Evolutionary conservation across 2,797 vertebrate genomes (phyloP), one percentile per base, ranked within the genome.

Genomic region (Myoxocephalus aenaeus): DNA sequence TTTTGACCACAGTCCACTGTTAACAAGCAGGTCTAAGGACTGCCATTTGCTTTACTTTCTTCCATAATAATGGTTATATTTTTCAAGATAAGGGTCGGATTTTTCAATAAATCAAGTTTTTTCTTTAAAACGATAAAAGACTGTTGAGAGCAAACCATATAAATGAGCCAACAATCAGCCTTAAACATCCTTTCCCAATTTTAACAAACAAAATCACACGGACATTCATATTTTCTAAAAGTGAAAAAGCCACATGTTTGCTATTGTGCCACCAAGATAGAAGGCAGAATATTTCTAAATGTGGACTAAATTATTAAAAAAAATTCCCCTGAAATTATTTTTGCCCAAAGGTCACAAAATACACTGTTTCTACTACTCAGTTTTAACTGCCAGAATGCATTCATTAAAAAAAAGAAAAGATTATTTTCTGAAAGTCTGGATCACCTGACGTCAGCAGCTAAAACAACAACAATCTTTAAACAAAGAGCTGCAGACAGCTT

Each of bases 391-490:
- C 67, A 81, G 44, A 36, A 36, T 53, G 6, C 18, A 25, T 70
- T 74, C 42, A 65, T 7, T 62, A 17, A 46, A 6, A 44, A 18
- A 17, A 42, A 42, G 3, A 40, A 2, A 40, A 11, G 25, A 44
- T 51, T 75, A 1, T 65, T 53, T 64, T 54, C 67, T 25, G n/a
- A 44, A 27, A 44, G 56, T 58, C 10, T 42, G 20, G 2, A 76
- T 70, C 63, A 65, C 62, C 51, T 72, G 62, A 80, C 64, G 72
- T 70, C 62, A 64, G 51, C 15, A 5, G 40, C 68, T 72, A 67
- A 79, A 82, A 69, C 62, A 77, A 69, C 62, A 77, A 77, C 71
- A 56, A 46, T 44, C 29, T 51, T 7, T 32, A 40, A 80, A 59
- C n/a, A 70, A 66, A 65, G 42, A 75, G 59, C 50, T 25, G 27